phyloP scores from a whole-genome alignment of 1,140 invertebrate genomes.

The Nymphalis io region DNA sequence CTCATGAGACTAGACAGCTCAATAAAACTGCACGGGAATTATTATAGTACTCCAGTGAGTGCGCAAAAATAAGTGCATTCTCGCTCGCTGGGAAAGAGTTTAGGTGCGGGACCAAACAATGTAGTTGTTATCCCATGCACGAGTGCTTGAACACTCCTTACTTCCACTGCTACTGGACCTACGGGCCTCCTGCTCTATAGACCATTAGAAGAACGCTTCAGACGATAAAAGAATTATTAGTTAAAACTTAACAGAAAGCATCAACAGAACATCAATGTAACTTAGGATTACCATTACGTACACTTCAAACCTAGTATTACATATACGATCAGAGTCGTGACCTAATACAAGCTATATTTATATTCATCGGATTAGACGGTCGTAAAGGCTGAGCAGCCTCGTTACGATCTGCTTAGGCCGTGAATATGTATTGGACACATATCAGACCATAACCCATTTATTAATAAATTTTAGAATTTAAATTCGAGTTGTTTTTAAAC shows the following conservation, averaged over 20 bases:
- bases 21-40: too few species aligned
- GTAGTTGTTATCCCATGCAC: too few species aligned
- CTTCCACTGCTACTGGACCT: too few species aligned
- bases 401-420: slow-evolving; percentile 42
- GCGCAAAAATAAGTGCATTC: too few species aligned
- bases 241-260: not conserved
- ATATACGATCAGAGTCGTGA: slow-evolving; percentile 44
- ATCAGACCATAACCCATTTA: slow-evolving; percentile 46
- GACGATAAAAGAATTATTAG: not conserved
- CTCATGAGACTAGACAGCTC: too few species aligned
- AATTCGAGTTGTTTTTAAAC: not conserved
- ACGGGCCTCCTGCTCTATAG: too few species aligned
- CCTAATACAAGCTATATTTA: slow-evolving; percentile 45
- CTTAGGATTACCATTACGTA: not conserved
- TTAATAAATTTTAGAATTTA: slow-evolving; percentile 10
- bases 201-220: too few species aligned
- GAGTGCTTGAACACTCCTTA: too few species aligned
- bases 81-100: too few species aligned
- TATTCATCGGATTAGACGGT: slow-evolving; percentile 52
- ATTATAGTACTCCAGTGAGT: too few species aligned
- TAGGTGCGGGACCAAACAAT: too few species aligned
- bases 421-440: slow-evolving; percentile 33
- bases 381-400: slow-evolving; percentile 54
- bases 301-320: slow-evolving; percentile 8
- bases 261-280: not conserved